These are phyloP conservation scores for Amphibalanus amphitrite DNA, from an alignment of 1,140 invertebrate genomes.

Conservation along the genomic window DNA sequence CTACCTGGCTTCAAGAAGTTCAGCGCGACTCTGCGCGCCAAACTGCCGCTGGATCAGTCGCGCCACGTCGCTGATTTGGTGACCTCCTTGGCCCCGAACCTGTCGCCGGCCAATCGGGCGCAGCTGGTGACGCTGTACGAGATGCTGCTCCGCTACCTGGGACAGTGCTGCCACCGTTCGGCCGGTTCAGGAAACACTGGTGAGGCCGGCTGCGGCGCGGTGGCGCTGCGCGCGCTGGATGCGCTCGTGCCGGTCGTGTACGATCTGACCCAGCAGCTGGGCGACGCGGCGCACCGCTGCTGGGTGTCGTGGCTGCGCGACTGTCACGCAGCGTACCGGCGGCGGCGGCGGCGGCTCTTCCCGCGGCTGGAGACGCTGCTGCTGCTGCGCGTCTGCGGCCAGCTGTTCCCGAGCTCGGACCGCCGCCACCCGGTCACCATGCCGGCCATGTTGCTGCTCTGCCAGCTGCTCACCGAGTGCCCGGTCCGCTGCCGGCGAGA, in stretches of 20 bases:
- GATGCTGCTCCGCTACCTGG: background rate
- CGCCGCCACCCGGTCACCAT: constrained; percentile 70
- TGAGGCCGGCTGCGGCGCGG: background rate
- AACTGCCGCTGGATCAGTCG: background rate
- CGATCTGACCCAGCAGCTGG: background rate
- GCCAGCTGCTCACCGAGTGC: constrained; percentile 49
- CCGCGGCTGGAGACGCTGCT: background rate
- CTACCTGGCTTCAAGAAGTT: background rate
- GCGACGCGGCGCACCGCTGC: background rate
- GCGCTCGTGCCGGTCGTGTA: background rate
- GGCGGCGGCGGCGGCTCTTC: background rate
- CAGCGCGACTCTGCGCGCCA: background rate
- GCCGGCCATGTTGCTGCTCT: constrained; percentile 62
- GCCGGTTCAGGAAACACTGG: background rate
- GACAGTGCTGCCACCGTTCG: background rate
- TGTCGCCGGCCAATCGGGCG: background rate
- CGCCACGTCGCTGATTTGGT: background rate
- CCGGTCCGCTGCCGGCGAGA: constrained; percentile 42
- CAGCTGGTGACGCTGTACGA: background rate
- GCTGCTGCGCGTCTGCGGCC: constrained; percentile 7
- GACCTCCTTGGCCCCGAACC: background rate
- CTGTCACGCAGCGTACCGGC: background rate
- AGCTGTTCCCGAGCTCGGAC: constrained; percentile 73
- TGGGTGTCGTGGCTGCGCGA: background rate
- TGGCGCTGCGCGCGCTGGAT: background rate